phyloP scores from a whole-genome alignment of 2,797 vertebrate species.

The Cyclura pinguis region DNA sequence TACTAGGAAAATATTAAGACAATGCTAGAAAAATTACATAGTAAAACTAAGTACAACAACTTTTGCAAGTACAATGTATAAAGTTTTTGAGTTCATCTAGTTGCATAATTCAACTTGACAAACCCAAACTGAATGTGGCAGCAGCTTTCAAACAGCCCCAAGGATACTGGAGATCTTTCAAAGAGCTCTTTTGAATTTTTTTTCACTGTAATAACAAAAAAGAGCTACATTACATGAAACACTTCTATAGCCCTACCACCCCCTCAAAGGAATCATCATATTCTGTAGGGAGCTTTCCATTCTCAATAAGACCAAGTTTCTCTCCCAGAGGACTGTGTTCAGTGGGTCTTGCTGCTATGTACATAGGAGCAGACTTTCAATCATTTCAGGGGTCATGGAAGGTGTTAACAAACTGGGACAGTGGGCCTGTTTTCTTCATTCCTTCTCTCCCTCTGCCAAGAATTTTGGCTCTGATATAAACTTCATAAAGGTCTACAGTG shows the following conservation, averaged over 20 bases:
- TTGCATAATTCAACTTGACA: neutral
- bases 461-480: neutral
- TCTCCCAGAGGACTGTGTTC: neutral
- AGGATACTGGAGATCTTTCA: neutral
- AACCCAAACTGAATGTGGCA: neutral
- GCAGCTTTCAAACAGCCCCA: neutral
- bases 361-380: neutral
- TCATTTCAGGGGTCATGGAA: neutral
- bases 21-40: too few species aligned
- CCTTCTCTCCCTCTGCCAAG: neutral
- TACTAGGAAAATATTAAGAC: too few species aligned
- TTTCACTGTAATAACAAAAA: too few species aligned
- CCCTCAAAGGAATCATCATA: neutral
- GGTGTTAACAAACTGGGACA: fast-evolving
- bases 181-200: neutral
- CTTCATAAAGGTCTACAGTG: neutral
- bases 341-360: neutral
- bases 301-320: neutral
- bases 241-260: neutral
- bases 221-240: neutral
- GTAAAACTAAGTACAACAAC: neutral
- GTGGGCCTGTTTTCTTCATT: neutral
- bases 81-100: neutral
- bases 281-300: neutral
- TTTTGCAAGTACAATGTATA: neutral